Percentiles rank a stretch among this genome's conserved stretches.
phyloP scores from a whole-genome alignment of 1,140 invertebrate species.

The Bombus balteatus region DNA sequence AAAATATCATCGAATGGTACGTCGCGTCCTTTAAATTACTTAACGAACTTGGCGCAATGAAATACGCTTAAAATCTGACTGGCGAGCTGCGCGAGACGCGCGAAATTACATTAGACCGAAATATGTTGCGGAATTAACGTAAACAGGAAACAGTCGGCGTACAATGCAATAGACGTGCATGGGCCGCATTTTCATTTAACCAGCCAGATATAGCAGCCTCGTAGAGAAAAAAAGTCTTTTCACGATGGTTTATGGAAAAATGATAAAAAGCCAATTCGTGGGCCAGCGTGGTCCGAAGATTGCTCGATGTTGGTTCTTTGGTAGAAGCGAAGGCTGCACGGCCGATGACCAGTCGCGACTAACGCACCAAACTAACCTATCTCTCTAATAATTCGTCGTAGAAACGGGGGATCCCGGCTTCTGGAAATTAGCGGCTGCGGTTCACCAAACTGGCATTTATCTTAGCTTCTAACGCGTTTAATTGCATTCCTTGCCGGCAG shows the following conservation, averaged over 20 bases:
- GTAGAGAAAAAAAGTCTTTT: too few relatives aligned
- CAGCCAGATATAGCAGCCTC: too few relatives aligned
- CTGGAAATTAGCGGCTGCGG: constrained; percentile 31
- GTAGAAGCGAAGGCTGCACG: background rate
- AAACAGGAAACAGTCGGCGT: background rate
- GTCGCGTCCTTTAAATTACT: background rate
- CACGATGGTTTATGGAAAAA: too few relatives aligned
- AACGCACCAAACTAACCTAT: constrained; percentile 23
- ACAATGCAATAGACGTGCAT: background rate
- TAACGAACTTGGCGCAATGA: background rate
- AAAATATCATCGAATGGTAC: background rate
- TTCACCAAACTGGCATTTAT: constrained; percentile 24
- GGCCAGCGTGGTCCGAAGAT: too few relatives aligned
- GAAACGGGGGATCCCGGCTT: background rate
- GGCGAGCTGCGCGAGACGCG: background rate
- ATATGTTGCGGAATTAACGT: background rate
- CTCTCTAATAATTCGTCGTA: constrained; percentile 25
- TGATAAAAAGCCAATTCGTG: too few relatives aligned
- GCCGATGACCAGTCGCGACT: background rate
- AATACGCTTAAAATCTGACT: background rate
- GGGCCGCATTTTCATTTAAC: background rate
- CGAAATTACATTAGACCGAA: constrained; percentile 5
- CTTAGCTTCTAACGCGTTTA: constrained; percentile 22
- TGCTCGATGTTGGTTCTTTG: too few relatives aligned
- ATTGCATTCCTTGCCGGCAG: constrained; percentile 25